phyloP scores from a whole-genome alignment of 1,140 invertebrate species.

The Condylostylus longicornis region DNA sequence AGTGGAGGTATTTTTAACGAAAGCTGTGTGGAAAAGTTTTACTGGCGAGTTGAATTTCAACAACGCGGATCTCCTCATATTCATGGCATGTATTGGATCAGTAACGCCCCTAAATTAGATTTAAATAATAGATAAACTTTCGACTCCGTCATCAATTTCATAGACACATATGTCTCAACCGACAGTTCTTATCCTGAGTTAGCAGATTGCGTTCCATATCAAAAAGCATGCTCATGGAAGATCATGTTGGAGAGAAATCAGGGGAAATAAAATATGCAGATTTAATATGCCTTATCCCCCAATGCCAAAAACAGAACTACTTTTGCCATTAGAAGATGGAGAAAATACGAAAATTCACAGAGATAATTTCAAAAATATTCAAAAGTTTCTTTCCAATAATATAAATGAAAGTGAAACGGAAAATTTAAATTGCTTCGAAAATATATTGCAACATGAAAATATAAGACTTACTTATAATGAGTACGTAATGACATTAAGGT shows the following conservation, averaged over 20 bases:
- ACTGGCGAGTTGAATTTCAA: conserved; percentile 32
- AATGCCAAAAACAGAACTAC: conserved; percentile 3
- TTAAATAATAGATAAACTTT: conserved; percentile 15
- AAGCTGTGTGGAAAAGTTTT: conserved; percentile 11
- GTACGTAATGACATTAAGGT: conserved; percentile 4
- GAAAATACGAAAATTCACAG: background rate
- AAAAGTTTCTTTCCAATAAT: background rate
- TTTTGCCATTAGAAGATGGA: conserved; percentile 2
- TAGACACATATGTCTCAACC: conserved; percentile 7
- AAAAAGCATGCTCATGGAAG: conserved; percentile 5
- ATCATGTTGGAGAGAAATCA: conserved; percentile 2
- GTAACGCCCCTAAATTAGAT: conserved; percentile 24
- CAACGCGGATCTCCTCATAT: conserved; percentile 33
- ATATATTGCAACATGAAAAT: background rate
- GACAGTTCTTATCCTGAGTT: conserved; percentile 4
- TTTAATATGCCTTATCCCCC: conserved; percentile 5
- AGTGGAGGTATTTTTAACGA: conserved; percentile 8
- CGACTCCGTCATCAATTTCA: conserved; percentile 8
- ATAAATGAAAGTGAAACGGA: background rate
- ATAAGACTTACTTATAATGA: background rate
- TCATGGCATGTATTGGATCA: conserved; percentile 31
- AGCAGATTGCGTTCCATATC: background rate
- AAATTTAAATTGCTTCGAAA: background rate
- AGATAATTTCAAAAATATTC: conserved; percentile 2
- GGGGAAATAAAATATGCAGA: conserved; percentile 2